These are phyloP conservation scores for Cyclargus thomasi DNA, from an alignment of 1,140 invertebrate species.

Conservation along the genomic window DNA sequence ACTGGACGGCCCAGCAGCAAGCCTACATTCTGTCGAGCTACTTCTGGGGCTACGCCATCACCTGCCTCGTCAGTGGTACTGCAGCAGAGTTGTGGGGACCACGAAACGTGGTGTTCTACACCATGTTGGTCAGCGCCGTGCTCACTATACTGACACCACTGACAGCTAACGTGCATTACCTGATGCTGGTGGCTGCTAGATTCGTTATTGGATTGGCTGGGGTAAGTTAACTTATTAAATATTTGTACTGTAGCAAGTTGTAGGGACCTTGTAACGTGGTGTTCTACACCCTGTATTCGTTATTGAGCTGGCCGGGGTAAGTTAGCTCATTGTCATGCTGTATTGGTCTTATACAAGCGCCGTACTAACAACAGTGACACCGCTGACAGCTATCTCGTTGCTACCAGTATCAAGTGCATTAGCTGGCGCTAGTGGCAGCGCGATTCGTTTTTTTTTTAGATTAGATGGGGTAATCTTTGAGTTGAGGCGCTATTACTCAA, in stretches of 20 bases:
- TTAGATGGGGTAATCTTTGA: conserved; percentile 76
- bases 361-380: conserved; percentile 82
- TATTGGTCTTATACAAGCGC: too few species aligned
- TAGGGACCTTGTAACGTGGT: too few species aligned
- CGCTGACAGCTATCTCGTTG: conserved; percentile 73
- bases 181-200: conserved; percentile 77
- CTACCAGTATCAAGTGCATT: conserved; percentile 60
- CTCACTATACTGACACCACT: conserved; percentile 82
- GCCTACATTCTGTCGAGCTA: conserved; percentile 60
- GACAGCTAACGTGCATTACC: conserved; percentile 78
- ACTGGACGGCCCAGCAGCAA: conserved; percentile 58
- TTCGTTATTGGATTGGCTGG: conserved; percentile 81
- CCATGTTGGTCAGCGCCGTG: conserved; percentile 80
- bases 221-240: conserved; percentile 64
- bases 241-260: too few species aligned
- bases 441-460: conserved; percentile 81
- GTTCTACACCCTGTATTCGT: neutral
- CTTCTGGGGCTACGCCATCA: conserved; percentile 75
- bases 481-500: too few species aligned
- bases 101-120: conserved; percentile 81
- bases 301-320: conserved; percentile 76
- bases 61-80: conserved; percentile 79
- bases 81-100: conserved; percentile 85
- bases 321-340: conserved; percentile 60
- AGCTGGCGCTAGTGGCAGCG: conserved; percentile 76